Percentiles rank a stretch among this genome's conserved stretches.
Evolutionary conservation across 2,113 vertebrate species (phyloP).

Genomic region (Arvicanthis niloticus): DNA sequence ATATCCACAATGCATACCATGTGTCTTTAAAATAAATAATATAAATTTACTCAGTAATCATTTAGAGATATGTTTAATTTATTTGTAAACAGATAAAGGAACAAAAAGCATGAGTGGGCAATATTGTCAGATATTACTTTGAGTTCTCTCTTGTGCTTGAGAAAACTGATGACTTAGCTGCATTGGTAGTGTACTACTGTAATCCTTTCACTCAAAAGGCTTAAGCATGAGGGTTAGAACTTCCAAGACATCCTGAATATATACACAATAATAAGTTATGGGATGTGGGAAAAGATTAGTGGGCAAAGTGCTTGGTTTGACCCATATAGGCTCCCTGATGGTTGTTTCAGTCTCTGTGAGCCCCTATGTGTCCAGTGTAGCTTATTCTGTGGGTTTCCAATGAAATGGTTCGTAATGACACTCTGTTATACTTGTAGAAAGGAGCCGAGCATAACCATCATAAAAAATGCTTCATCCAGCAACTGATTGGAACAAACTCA

Average conservation of each 20-base stretch:
- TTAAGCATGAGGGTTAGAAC: not conserved
- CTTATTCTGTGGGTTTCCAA: not conserved
- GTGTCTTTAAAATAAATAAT: not conserved
- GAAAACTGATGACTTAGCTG: not conserved
- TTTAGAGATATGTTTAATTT: not conserved
- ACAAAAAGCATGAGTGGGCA: not conserved
- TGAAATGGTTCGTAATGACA: not conserved
- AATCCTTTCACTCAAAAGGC: not conserved
- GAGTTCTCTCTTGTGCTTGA: not conserved
- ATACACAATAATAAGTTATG: not conserved
- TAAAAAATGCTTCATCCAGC: not conserved
- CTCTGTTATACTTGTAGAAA: not conserved
- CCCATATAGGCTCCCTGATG: not conserved
- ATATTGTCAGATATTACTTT: not conserved
- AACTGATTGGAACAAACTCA: not conserved
- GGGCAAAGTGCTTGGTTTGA: not conserved
- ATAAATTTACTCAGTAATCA: not conserved
- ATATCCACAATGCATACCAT: not conserved
- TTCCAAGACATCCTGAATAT: not conserved
- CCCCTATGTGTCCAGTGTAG: too few relatives aligned
- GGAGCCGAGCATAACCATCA: not conserved
- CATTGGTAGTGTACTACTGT: not conserved
- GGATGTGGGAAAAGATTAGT: not conserved
- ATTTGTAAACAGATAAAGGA: not conserved
- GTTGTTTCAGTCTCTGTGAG: not conserved